Evolutionary conservation across 2,797 vertebrate species (phyloP), one percentile per base, ranked within the genome.

Genomic region (Helostoma temminkii): DNA sequence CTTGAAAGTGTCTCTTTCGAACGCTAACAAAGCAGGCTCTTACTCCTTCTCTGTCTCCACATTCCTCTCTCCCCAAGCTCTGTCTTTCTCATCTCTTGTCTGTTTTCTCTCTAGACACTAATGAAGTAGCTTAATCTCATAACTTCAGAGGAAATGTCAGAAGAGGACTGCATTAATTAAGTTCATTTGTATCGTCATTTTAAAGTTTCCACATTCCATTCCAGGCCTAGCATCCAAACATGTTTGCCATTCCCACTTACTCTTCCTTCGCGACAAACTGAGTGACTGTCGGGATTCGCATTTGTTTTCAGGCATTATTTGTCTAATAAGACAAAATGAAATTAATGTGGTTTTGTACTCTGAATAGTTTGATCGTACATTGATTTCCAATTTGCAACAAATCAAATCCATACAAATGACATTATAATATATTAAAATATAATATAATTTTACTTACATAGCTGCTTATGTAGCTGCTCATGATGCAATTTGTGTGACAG

Each of bases 111-210:
- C 58, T n/a, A 85, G 82, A 91, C 82, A 48, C 87, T 88, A 89
- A 91, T 91, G 82, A 91, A 89, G 78, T 81, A 80, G 79, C 83
- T 89, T 89, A 87, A 90, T 91, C 87, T 86, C 1, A 5, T 70
- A 85, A 88, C 85, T 90, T 85, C 80, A 71, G 74, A 84, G 75
- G 58, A 86, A 84, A 66, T 78, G 72, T 79, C 82, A 74, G 74
- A 56, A 48, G 58, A 69, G 70, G 52, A 59, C 67, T 46, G 60
- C 68, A 76, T 90, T 91, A 87, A 90, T 88, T 88, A 86, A 80
- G 45, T 76, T 56, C 71, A 54, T 54, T 34, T 47, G 52, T 54
- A 34, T 71, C 9, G 60, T 67, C 22, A 26, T 76, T 77, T 79
- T 52, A 47, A 79, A 67, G 50, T 83, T 80, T 66, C 10, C 41